A percentile compares a stretch with the other conserved stretches of the same genome.
Evolutionary conservation across 2,888 invertebrate species (phyloP).

Genomic region (Hyposoter dolosus): DNA sequence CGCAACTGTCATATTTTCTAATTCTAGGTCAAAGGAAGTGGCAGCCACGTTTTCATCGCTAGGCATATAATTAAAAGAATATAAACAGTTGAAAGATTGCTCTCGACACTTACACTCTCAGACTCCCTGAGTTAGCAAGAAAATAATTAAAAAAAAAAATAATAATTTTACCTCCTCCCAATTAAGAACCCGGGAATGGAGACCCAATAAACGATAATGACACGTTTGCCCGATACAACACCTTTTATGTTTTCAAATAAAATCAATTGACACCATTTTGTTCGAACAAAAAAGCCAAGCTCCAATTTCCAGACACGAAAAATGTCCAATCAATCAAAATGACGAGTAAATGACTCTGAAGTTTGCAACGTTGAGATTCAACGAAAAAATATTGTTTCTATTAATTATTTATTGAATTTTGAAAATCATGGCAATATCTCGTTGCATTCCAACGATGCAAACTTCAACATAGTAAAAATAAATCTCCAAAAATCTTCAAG

Average conservation of each 20-base stretch:
- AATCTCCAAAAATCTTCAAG: too few species aligned
- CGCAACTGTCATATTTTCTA: constrained; percentile 27
- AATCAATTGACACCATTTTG: not conserved
- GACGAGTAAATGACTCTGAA: too few species aligned
- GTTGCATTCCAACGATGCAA: too few species aligned
- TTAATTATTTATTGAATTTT: too few species aligned
- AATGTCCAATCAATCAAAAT: too few species aligned
- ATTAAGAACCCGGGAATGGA: not conserved
- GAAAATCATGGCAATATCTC: too few species aligned
- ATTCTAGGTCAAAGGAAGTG: constrained; percentile 12
- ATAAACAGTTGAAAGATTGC: not conserved
- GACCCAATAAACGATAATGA: not conserved
- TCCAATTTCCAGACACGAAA: not conserved
- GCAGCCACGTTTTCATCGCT: constrained; percentile 1
- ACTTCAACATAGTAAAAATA: too few species aligned
- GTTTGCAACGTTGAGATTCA: too few species aligned
- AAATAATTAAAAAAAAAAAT: constrained; percentile 1
- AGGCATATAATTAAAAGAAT: constrained; percentile 8
- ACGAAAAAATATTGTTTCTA: too few species aligned
- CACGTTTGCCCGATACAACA: not conserved
- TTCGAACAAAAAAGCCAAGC: not conserved
- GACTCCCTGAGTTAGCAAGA: not conserved
- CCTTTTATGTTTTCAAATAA: not conserved
- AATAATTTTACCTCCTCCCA: not conserved
- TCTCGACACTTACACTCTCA: not conserved